Conservation (phyloP, 2,797 vertebrate species). For the Melanogrammus aeglefinus region DNA sequence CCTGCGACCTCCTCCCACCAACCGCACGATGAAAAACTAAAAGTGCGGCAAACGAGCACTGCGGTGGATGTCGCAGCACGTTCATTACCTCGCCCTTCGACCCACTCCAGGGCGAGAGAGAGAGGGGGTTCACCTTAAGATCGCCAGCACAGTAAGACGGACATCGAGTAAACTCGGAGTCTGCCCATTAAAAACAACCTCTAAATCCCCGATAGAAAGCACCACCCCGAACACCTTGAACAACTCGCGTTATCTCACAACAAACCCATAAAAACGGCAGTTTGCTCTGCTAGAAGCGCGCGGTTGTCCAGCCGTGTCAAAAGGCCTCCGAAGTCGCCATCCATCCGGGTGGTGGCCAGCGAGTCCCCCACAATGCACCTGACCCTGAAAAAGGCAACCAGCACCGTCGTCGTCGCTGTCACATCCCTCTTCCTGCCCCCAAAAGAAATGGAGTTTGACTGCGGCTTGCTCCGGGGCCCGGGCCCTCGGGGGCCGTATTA, state of each 20-base stretch:
- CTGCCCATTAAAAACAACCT: background rate
- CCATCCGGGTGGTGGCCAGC: background rate
- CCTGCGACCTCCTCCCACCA: too few relatives aligned
- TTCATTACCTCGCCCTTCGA: background rate
- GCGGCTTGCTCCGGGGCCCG: constrained; percentile 56
- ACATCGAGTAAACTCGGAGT: background rate
- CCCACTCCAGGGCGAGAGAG: too few relatives aligned
- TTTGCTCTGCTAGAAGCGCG: background rate
- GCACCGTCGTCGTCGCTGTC: constrained; percentile 40
- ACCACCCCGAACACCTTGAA: background rate
- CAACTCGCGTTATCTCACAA: background rate
- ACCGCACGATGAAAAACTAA: too few relatives aligned
- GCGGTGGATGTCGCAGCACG: too few relatives aligned
- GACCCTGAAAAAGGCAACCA: constrained; percentile 43
- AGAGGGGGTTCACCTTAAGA: background rate
- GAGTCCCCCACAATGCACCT: constrained; percentile 45
- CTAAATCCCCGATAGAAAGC: background rate
- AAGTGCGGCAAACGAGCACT: background rate
- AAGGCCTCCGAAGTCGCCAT: background rate
- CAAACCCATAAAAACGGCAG: background rate
- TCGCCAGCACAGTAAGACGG: background rate
- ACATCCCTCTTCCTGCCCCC: constrained; percentile 54
- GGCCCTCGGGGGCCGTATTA: constrained; percentile 73
- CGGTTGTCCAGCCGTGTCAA: background rate
- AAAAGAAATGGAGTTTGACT: constrained; percentile 76